phyloP scores from a whole-genome alignment of 2,888 invertebrate species.

The Acrobasis repandana region DNA sequence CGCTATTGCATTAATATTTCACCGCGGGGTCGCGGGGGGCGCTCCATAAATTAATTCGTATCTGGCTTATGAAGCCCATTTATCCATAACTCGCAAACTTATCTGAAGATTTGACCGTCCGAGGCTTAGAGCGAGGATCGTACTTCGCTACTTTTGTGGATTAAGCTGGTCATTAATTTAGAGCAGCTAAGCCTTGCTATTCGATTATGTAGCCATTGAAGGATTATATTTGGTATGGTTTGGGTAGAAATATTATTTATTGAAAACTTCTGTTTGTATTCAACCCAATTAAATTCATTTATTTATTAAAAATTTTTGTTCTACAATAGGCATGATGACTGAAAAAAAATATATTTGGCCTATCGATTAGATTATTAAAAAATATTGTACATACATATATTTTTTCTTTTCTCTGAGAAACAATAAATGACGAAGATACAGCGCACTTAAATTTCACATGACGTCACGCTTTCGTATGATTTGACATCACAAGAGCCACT shows the following conservation, averaged over 20 bases:
- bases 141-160: conserved; percentile 39
- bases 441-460: too few relatives aligned
- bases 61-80: conserved; percentile 62
- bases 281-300: too few relatives aligned
- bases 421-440: too few relatives aligned
- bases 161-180: conserved; percentile 44
- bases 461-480: too few relatives aligned
- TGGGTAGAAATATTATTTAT: conserved; percentile 1
- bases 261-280: neutral
- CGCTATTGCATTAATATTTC: conserved; percentile 46
- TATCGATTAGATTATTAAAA: too few relatives aligned
- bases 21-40: conserved; percentile 47
- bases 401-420: too few relatives aligned
- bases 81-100: conserved; percentile 55
- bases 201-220: conserved; percentile 36
- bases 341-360: too few relatives aligned
- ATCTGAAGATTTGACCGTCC: conserved; percentile 45
- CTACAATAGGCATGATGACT: too few relatives aligned
- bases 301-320: too few relatives aligned
- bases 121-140: conserved; percentile 29
- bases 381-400: too few relatives aligned
- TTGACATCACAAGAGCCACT: too few relatives aligned
- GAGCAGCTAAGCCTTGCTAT: conserved; percentile 38
- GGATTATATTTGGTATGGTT: conserved; percentile 1
- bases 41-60: conserved; percentile 59